A percentile compares a stretch with the other conserved stretches of the same genome.
Evolutionary conservation across 1,140 invertebrate species (phyloP).

Genomic region (Diachasma alloeum): DNA sequence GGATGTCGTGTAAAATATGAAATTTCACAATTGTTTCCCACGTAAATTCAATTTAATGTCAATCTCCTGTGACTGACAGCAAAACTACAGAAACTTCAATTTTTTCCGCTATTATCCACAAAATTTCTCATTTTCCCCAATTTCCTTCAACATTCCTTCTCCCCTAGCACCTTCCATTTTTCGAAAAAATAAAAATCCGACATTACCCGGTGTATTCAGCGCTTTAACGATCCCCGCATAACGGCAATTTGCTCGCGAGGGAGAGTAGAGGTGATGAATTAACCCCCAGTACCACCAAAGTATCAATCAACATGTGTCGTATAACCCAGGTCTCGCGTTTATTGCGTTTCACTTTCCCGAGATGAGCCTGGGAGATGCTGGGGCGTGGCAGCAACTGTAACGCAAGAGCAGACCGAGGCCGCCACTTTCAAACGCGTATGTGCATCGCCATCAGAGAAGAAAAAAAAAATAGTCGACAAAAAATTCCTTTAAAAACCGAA

Average conservation of each 20-base stretch:
- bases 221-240: no score
- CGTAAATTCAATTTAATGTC: no score
- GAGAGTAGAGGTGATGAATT: not conserved
- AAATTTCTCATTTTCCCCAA: no score
- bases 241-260: not conserved
- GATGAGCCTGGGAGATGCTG: conserved; percentile 54
- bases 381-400: conserved; percentile 64
- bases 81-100: no score
- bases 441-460: not conserved
- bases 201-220: no score
- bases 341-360: conserved; percentile 65
- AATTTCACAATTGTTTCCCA: no score
- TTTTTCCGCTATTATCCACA: no score
- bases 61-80: no score
- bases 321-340: conserved; percentile 48
- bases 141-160: no score
- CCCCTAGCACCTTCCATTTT: no score
- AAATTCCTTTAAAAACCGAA: not conserved
- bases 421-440: conserved; percentile 34
- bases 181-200: no score
- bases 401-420: conserved; percentile 55
- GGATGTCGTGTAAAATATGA: no score
- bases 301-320: not conserved
- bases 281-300: not conserved
- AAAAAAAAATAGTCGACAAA: conserved; percentile 1